A percentile compares a stretch with the other conserved stretches of the same genome.
Evolutionary conservation across 1,140 invertebrate genomes (phyloP).

Genomic region (Akabosia matsudoensis): DNA sequence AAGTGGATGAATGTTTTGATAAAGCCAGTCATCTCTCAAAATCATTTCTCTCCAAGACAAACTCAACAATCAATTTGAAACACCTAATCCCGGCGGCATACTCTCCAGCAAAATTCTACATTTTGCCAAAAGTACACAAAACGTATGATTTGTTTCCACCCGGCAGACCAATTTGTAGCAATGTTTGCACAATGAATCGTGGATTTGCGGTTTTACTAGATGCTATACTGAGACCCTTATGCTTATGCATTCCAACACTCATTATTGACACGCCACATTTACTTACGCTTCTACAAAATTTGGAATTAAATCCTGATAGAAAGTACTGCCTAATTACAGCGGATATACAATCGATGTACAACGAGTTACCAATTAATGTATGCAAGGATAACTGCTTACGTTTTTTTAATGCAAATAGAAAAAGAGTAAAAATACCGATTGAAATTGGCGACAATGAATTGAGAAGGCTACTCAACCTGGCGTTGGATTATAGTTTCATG

Average conservation of each 20-base stretch:
- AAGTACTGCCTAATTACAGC: background rate
- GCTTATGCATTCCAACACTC: background rate
- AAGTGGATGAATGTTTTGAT: background rate
- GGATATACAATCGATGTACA: background rate
- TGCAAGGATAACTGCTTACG: background rate
- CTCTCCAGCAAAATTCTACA: background rate
- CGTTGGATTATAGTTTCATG: constrained; percentile 4
- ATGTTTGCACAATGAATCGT: background rate
- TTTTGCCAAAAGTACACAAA: constrained; percentile 15
- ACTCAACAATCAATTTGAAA: background rate
- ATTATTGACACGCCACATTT: background rate
- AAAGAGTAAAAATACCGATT: background rate
- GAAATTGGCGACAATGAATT: background rate
- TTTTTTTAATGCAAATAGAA: background rate
- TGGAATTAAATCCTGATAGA: background rate
- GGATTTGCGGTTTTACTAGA: background rate
- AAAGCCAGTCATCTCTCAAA: background rate
- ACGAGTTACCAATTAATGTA: background rate
- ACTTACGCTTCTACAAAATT: background rate
- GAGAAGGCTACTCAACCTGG: background rate
- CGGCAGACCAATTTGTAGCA: too few relatives aligned
- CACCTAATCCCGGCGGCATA: too few relatives aligned
- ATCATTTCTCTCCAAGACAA: background rate
- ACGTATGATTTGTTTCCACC: background rate
- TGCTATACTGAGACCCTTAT: background rate